Base-by-base conservation (phyloP, 1,140 invertebrate genomes). In the Panulirus ornatus region DNA sequence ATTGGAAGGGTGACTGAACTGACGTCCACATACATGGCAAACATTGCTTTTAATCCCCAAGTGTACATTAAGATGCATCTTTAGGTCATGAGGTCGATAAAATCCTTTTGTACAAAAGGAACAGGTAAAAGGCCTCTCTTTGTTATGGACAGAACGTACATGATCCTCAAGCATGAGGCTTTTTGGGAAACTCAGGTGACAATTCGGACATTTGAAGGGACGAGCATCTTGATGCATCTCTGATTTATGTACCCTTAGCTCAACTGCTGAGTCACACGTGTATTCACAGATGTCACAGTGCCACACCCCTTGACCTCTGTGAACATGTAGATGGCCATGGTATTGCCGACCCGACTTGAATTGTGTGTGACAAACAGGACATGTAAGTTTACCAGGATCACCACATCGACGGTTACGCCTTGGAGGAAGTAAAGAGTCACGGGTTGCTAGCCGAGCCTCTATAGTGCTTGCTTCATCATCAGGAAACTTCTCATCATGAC, bases 1-100 rank as follows among this genome's bases (percentile, higher is more conserved):
- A 93, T 95, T 95, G 0, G 94, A 95, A 38, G 94, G 93, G 84
- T 95, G 94, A 92, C 94, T 94, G 71, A 95, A 95, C 85, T 94
- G 94, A 47, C 93, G 93, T 14, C 94, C 94, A 81, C 94, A 95
- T 66, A 94, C 92, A 86, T 94, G 93, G 71, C 94, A 94, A 6
- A 94, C 94, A 42, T 93, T 94, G 70, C 93, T 93, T 90, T 94
- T 94, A 40, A 94, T 94, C 14, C 94, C 94, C 70, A 94, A 87
- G 91, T 95, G 94, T 66, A 94, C 93, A 63, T 94, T 94, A 11
- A 95, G 92, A 83, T 95, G 94, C 6, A 93, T 94, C 51, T 93
- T 93, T n/a, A 95, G 89, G 58, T 95, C 94, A 42, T 91, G 88
- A 73, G 88, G 89, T 34, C 92, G 91, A 85, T 92, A 92, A 75